A percentile compares a stretch with the other conserved stretches of the same genome.
phyloP scores from a whole-genome alignment of 2,113 vertebrate genomes.

The Oreotrochilus melanogaster region DNA sequence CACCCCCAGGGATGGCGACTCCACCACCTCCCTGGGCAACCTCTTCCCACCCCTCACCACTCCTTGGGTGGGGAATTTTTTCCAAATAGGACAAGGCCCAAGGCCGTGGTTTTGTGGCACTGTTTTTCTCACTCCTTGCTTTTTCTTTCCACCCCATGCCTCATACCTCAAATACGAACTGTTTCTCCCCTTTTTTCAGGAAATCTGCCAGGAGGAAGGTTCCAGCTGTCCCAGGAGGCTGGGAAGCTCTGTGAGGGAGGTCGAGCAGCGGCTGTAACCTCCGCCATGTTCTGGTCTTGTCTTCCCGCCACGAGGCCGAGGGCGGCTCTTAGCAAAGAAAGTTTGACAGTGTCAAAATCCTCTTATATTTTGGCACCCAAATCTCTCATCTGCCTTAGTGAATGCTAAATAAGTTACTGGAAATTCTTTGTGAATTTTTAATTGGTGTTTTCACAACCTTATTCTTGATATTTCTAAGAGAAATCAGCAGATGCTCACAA shows the following conservation, averaged over 20 bases:
- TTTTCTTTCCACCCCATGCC: neutral
- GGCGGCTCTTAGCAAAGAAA: constrained; percentile 56
- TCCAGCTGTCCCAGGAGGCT: neutral
- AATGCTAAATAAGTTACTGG: constrained; percentile 53
- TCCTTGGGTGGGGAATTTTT: no score
- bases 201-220: neutral
- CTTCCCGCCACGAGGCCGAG: fast-evolving
- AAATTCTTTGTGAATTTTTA: constrained; percentile 73
- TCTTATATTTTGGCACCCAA: constrained; percentile 71
- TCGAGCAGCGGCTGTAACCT: neutral
- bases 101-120: neutral
- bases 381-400: constrained; percentile 62
- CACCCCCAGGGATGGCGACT: no score
- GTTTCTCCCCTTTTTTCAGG: neutral
- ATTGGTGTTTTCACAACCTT: constrained; percentile 71
- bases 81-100: no score
- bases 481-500: constrained; percentile 60
- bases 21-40: no score
- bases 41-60: no score
- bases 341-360: constrained; percentile 64
- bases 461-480: constrained; percentile 48
- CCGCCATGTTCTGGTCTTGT: neutral
- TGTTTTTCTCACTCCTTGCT: neutral
- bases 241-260: neutral
- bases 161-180: neutral